These are phyloP conservation scores for Folsomia manolachei DNA, from an alignment of 2,888 invertebrate genomes.

Conservation along the genomic window DNA sequence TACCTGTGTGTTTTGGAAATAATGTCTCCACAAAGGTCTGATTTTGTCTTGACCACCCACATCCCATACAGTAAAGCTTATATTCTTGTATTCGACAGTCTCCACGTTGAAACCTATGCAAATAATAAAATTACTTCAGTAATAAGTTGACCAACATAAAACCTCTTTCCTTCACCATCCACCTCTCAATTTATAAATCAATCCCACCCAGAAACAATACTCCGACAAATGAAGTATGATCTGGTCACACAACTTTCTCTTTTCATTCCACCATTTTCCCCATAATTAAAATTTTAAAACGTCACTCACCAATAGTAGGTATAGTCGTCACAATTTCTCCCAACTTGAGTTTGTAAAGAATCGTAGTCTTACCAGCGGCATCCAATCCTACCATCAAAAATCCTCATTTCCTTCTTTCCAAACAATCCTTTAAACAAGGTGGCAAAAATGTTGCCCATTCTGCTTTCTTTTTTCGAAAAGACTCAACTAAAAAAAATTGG, in stretches of 20 bases:
- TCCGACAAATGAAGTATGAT: too few species aligned
- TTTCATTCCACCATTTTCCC: too few species aligned
- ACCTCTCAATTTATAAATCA: too few species aligned
- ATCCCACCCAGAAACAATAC: too few species aligned
- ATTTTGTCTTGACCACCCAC: slow-evolving; percentile 97
- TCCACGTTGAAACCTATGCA: slow-evolving; percentile 91
- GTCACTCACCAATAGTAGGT: slow-evolving; percentile 90
- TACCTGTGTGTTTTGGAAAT: slow-evolving; percentile 97
- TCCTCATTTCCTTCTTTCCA: slow-evolving; percentile 99
- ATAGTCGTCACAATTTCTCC: slow-evolving; percentile 99
- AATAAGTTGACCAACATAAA: neutral
- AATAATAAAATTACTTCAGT: slow-evolving; percentile 33
- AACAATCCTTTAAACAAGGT: slow-evolving; percentile 98
- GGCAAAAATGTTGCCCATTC: slow-evolving; percentile 97
- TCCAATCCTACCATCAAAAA: slow-evolving; percentile 99
- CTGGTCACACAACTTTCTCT: too few species aligned
- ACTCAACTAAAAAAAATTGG: too few species aligned
- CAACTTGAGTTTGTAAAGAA: slow-evolving; percentile 99
- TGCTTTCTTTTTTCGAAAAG: too few species aligned
- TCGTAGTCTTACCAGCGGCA: slow-evolving; percentile 99
- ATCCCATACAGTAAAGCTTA: slow-evolving; percentile 82
- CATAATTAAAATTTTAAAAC: too few species aligned
- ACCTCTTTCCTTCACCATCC: too few species aligned
- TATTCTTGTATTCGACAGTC: slow-evolving; percentile 98
- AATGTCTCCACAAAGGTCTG: slow-evolving; percentile 95